Conservation (phyloP, 1,140 invertebrate species). For the Drosophila virilis region DNA sequence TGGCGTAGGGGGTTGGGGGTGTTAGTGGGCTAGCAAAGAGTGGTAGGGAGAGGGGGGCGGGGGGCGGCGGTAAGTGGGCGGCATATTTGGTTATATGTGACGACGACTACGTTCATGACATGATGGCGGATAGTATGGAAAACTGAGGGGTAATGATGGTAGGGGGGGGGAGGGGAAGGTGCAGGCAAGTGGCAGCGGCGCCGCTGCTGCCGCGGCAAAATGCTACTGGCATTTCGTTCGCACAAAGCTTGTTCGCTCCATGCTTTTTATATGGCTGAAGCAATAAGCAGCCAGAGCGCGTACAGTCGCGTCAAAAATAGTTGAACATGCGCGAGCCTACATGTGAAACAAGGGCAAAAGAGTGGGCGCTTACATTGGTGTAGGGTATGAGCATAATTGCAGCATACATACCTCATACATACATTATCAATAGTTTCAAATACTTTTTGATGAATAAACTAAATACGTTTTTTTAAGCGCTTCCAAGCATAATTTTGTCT, state of each 20-base stretch:
- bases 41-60: constrained; percentile 6
- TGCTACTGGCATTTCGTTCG: constrained; percentile 81
- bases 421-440: neutral
- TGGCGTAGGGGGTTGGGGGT: constrained; percentile 4
- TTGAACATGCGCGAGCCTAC: constrained; percentile 60
- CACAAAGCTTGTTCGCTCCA: constrained; percentile 74
- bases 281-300: constrained; percentile 57
- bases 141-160: constrained; percentile 28
- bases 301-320: constrained; percentile 81
- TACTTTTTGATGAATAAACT: neutral
- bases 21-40: neutral
- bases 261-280: constrained; percentile 73
- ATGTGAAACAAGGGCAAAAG: constrained; percentile 14
- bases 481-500: neutral
- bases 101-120: constrained; percentile 22
- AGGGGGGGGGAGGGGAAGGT: neutral
- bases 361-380: constrained; percentile 16
- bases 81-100: constrained; percentile 54
- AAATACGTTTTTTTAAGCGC: neutral
- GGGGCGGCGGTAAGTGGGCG: constrained; percentile 52
- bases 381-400: constrained; percentile 12
- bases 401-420: neutral
- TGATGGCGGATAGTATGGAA: constrained; percentile 11
- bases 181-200: constrained; percentile 44
- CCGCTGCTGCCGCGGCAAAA: constrained; percentile 58